A percentile compares a stretch with the other conserved stretches of the same genome.
Conservation (phyloP, 1,140 invertebrate genomes). For the Battus philenor region DNA sequence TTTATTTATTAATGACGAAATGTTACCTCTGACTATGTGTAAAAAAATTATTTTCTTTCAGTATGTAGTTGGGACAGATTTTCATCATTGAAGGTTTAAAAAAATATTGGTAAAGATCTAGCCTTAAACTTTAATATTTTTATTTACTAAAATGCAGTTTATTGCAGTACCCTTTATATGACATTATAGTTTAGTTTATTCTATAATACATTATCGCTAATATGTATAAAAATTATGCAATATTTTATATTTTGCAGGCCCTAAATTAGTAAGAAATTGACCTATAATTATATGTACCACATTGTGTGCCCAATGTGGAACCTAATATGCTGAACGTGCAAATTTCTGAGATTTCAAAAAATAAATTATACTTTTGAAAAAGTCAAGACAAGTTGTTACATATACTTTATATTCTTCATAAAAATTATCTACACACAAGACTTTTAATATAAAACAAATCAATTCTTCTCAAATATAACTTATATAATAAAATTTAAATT, state of each 20-base stretch:
- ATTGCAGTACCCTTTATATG: slow-evolving; percentile 57
- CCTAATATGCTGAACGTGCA: slow-evolving; percentile 21
- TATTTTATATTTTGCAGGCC: slow-evolving; percentile 38
- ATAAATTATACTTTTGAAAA: slow-evolving; percentile 38
- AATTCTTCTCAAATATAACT: slow-evolving; percentile 61
- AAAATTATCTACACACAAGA: slow-evolving; percentile 73
- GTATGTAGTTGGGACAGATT: no score
- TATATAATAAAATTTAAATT: slow-evolving; percentile 45
- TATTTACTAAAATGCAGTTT: slow-evolving; percentile 60
- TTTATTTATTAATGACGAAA: no score
- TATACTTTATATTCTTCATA: slow-evolving; percentile 73
- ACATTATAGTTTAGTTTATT: slow-evolving; percentile 56
- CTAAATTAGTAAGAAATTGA: slow-evolving; percentile 42
- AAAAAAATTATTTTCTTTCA: no score
- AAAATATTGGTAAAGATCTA: slow-evolving; percentile 57
- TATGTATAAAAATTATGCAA: slow-evolving; percentile 56
- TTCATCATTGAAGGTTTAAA: slow-evolving; percentile 21
- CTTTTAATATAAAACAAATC: slow-evolving; percentile 65
- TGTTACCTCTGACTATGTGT: no score
- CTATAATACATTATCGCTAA: slow-evolving; percentile 49
- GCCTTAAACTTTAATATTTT: slow-evolving; percentile 48
- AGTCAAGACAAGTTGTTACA: slow-evolving; percentile 55
- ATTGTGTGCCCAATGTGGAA: slow-evolving; percentile 15
- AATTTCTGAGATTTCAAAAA: slow-evolving; percentile 23
- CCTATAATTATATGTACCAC: slow-evolving; percentile 19